Evolutionary conservation across 2,888 invertebrate genomes (phyloP), one percentile per base, ranked within the genome.

Genomic region (Cataglyphis altisquamis): DNA sequence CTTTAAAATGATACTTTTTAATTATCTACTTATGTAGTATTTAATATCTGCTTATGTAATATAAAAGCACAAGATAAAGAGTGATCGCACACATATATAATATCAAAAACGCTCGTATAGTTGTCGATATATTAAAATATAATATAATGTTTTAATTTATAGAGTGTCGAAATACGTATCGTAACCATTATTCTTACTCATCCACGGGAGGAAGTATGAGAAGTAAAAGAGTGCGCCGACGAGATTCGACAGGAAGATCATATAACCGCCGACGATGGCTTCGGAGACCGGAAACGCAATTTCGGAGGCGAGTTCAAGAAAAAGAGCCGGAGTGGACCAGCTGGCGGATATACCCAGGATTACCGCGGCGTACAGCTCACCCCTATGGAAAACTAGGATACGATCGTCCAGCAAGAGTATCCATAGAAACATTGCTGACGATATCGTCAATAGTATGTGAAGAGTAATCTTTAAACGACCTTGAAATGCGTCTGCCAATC

Each of bases 271-370:
- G 6, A 93, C 92, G 60, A 93, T 90, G 29, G 93, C 92, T 87
- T 94, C 93, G 15, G 93, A 92, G 10, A 93, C 84, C 10, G 94
- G 94, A 85, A 90, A 93, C 57, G 92, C 92, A 41, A 94, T 89
- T 87, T 94, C 93, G 8, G 92, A 91, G 36, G 92, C 93, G 36
- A 94, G 87, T 78, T 94, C 94, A 52, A 93, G 91, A 78, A 93
- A 92, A 1, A 94, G 86, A 2, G 93, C 91, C 4, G 93, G 91
- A 0, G 92, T 91, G 18, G 93, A 91, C 93, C 93, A 94, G 62
- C 92, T 91, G 36, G 89, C 82, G 18, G 93, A 89, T 73, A 93
- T 87, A 15, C 92, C 93, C 9, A 91, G 70, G 45, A 93, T 90
- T 9, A 93, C 91, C 18, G 92, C 91, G 9, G 89, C 81, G 41